Percentiles rank a stretch among this genome's conserved stretches.
phyloP scores from a whole-genome alignment of 1,140 invertebrate genomes.

The Sitophilus oryzae region DNA sequence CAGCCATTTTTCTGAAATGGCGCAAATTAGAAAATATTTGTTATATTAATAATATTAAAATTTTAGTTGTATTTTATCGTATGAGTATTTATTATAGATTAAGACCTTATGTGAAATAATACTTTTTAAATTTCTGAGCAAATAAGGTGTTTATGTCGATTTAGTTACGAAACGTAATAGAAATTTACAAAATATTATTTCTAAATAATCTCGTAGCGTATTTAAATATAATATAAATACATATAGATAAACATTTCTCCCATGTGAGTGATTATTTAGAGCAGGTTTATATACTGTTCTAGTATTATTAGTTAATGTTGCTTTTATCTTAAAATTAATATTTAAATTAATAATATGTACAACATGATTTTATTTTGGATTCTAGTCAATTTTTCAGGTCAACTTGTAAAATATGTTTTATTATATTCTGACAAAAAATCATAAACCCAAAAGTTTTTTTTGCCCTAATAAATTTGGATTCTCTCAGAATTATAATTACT shows the following conservation, averaged over 20 bases:
- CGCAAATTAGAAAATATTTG: conserved; percentile 1
- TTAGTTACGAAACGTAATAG: not conserved
- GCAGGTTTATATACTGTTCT: not conserved
- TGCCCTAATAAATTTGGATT: no score
- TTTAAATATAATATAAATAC: not conserved
- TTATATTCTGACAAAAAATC: no score
- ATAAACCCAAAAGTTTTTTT: no score
- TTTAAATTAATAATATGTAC: not conserved
- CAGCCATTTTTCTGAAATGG: conserved; percentile 11
- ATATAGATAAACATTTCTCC: conserved; percentile 4
- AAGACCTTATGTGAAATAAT: not conserved
- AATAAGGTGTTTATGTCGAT: not conserved
- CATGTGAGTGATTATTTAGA: conserved; percentile 14
- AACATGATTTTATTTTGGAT: no score
- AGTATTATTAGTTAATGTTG: conserved; percentile 11
- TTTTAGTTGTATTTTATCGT: not conserved
- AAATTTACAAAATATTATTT: not conserved
- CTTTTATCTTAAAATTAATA: conserved; percentile 12
- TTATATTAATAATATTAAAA: conserved; percentile 1
- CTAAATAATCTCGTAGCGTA: not conserved
- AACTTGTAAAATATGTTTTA: no score
- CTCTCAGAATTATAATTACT: no score
- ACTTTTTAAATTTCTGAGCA: not conserved
- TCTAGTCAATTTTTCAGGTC: no score
- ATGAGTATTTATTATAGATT: not conserved